Percentiles rank a stretch among this genome's conserved stretches.
Conservation (phyloP, 1,140 invertebrate genomes). For the Drosophila pseudoananassae region DNA sequence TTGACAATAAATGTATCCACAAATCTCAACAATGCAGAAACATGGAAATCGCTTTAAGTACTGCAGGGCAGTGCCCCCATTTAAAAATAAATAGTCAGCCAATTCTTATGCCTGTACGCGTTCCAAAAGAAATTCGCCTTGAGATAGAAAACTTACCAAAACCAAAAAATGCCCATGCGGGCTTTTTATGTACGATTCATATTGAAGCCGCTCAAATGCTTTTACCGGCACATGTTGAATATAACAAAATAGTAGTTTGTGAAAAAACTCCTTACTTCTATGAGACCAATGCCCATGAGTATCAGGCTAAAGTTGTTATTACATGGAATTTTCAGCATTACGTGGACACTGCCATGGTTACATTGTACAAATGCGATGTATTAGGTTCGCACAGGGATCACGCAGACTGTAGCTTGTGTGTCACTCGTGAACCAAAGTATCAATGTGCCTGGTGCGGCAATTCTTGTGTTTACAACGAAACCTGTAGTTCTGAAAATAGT, state of each 20-base stretch:
- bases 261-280: constrained; percentile 96
- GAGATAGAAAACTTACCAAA: constrained; percentile 96
- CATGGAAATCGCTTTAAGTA: constrained; percentile 90
- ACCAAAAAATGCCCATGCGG: constrained; percentile 92
- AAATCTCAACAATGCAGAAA: constrained; percentile 92
- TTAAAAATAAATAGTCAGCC: constrained; percentile 88
- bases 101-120: constrained; percentile 94
- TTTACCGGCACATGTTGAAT: constrained; percentile 93
- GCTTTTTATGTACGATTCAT: constrained; percentile 95
- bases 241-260: constrained; percentile 93
- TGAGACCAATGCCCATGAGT: constrained; percentile 93
- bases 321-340: constrained; percentile 97
- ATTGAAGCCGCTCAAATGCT: constrained; percentile 96
- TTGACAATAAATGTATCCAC: constrained; percentile 96
- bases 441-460: constrained; percentile 96
- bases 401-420: constrained; percentile 96
- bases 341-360: constrained; percentile 94
- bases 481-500: constrained; percentile 85
- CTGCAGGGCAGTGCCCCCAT: constrained; percentile 94
- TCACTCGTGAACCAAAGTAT: constrained; percentile 94
- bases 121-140: constrained; percentile 93
- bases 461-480: constrained; percentile 93
- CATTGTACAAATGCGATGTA: constrained; percentile 97
- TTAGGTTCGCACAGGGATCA: constrained; percentile 95
- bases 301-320: constrained; percentile 94